Evolutionary conservation across 2,888 invertebrate species (phyloP), one percentile per base, ranked within the genome.

Genomic region (Drosophila mettleri): DNA sequence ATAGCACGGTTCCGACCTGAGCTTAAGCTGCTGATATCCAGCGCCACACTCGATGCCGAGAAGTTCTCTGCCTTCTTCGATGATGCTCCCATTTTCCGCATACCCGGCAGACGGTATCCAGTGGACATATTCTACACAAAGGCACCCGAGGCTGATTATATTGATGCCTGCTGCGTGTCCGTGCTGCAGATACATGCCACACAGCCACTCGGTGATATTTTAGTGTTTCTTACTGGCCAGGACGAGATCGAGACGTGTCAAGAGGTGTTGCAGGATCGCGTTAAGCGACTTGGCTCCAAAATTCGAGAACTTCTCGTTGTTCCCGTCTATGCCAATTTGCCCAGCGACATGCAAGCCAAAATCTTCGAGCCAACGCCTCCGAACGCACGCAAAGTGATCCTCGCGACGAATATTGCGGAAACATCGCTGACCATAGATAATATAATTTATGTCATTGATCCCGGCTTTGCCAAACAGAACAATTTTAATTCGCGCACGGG

Each of bases 71-170:
- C 95, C 85, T 99, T 99, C 92, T 99, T 99, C 93, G 99, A 99
- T 93, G 98, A 98, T 91, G 99, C 99, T 0, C 99, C 99, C 1
- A 98, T 99, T 81, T 99, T 99, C 92, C 94, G 98, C 63, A 99
- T 99, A 88, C 99, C 99, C 31, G 99, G 99, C n/a, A 93, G 98
- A 84, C 94, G 99, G 77, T 99, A 97, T 93, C 99, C 99, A 2
- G 99, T 99, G 0, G 98, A 99, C 91, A 98, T 99, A 87, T 99
- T 98, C 92, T 99, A 99, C 91, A 99, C 99, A 0, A 98, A 98
- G 93, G 99, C 99, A 0, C 99, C 99, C 0, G 99, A 99, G 93
- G 99, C 99, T 2, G 99, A 99, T 93, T 99, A 99, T 92, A 96
- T 99, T 49, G 99, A 99, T 92, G 99, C 99, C 0, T 96, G 98